Evolutionary conservation across 2,113 vertebrate species (phyloP), one percentile per base, ranked within the genome.

Genomic region (Tyto alba): DNA sequence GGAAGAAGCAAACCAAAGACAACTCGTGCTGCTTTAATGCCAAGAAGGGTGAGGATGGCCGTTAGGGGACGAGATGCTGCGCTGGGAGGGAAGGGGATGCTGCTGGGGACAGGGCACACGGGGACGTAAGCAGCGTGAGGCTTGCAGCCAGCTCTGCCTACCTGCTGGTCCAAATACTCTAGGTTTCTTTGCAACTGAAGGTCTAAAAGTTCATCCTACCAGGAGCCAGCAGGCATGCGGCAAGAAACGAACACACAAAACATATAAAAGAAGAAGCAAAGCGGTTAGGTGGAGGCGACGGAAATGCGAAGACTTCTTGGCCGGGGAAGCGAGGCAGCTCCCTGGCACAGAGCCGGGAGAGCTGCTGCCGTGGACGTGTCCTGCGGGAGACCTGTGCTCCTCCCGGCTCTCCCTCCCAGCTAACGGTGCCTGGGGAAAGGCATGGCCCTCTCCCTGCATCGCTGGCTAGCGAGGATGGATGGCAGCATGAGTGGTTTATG

Each of bases 161-260:
- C 99, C 99, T 99, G 99, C 97, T 99, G 99, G 97, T 99, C 99
- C 98, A 99, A 98, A 98, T 99, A 99, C 89, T 99, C 99, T 98
- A 99, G 98, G 98, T 99, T 99, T 98, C 99, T 99, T 98, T 99
- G 99, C 96, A 99, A 99, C 97, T 99, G 99, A 97, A 99, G 98
- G 97, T 99, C 99, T 99, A 99, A 99, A 95, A 99, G 99, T 98
- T 99, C 99, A 98, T 99, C 99, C 99, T 99, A 98, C 96, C 97
- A 95, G 97, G 97, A 97, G 97, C 98, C 98, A 98, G 97, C 96
- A 98, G 97, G 96, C 98, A 96, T 71, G 90, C 95, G 95, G 97
- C 97, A 97, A 97, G 97, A 94, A 97, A 97, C 91, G 97, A 96
- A 99, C 97, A 97, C 96, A 98, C 96, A 94, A 59, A 98, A 97